phyloP scores from a whole-genome alignment of 2,113 vertebrate genomes.

The Formicarius rufipectus region DNA sequence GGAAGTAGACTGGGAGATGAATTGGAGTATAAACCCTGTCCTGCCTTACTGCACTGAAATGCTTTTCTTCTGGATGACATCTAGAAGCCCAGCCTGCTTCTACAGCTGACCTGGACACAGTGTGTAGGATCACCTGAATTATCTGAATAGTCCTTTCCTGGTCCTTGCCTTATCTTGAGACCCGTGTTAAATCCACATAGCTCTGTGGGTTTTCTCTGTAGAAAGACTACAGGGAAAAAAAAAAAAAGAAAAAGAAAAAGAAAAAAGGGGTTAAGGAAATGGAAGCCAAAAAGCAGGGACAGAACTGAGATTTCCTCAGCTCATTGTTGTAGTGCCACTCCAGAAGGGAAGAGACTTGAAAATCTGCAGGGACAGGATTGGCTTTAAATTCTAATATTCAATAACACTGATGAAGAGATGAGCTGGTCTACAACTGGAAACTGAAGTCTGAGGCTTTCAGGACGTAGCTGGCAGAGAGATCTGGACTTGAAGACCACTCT shows the following conservation, averaged over 20 bases:
- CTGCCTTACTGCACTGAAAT: neutral
- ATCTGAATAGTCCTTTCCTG: neutral
- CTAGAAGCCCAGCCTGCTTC: neutral
- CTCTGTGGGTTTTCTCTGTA: neutral
- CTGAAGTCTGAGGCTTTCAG: neutral
- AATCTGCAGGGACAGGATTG: neutral
- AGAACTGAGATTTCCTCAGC: neutral
- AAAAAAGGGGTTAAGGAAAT: no score
- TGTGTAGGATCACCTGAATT: neutral
- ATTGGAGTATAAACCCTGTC: neutral
- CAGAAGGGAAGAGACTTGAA: neutral
- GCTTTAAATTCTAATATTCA: neutral
- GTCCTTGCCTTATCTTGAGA: neutral
- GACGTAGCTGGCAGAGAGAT: neutral
- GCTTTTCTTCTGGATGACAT: neutral
- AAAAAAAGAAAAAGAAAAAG: no score
- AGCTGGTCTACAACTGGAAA: neutral
- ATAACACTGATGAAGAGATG: neutral
- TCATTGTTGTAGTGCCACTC: neutral
- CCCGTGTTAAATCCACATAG: neutral
- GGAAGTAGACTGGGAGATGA: neutral
- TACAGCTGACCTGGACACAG: neutral
- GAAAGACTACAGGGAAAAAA: neutral
- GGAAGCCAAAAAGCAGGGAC: neutral
- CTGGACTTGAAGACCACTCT: neutral